Evolutionary conservation across 1,140 invertebrate species (phyloP).

Genomic region (Nymphalis io): DNA sequence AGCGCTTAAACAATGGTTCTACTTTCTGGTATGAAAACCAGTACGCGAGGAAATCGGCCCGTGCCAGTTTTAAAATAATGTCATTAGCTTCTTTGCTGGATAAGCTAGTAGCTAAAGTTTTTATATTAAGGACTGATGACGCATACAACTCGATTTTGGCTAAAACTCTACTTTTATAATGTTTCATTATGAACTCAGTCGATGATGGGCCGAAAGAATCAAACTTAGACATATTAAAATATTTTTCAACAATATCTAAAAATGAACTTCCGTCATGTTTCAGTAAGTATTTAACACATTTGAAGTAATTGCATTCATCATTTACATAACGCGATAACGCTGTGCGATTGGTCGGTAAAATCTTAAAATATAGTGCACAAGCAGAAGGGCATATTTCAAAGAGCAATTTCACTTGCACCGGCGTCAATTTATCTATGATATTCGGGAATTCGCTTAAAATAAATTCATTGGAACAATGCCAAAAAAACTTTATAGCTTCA

Average conservation of each 20-base stretch:
- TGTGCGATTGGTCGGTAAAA: constrained; percentile 39
- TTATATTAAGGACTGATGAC: constrained; percentile 46
- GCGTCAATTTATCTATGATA: constrained; percentile 48
- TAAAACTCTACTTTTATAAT: constrained; percentile 47
- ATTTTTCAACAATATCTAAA: constrained; percentile 56
- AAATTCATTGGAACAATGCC: constrained; percentile 47
- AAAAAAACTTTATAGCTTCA: constrained; percentile 55
- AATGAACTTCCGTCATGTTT: constrained; percentile 50
- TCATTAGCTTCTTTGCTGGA: constrained; percentile 47
- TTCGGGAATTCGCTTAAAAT: constrained; percentile 45
- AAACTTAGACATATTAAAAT: constrained; percentile 42
- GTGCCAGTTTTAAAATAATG: constrained; percentile 46
- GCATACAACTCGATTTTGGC: constrained; percentile 55
- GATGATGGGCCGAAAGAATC: constrained; percentile 36
- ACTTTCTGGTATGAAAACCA: constrained; percentile 56
- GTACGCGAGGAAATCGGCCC: constrained; percentile 47
- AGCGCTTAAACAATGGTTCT: constrained; percentile 55
- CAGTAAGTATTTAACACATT: constrained; percentile 48
- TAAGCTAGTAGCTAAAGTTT: constrained; percentile 47
- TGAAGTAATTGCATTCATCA: constrained; percentile 44
- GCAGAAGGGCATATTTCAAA: constrained; percentile 47
- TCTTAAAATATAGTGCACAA: constrained; percentile 48
- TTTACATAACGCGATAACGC: constrained; percentile 39
- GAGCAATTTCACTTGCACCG: constrained; percentile 50
- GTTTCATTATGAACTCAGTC: constrained; percentile 49